Conservation (phyloP, 1,140 invertebrate genomes). For the Cherax quadricarinatus region DNA sequence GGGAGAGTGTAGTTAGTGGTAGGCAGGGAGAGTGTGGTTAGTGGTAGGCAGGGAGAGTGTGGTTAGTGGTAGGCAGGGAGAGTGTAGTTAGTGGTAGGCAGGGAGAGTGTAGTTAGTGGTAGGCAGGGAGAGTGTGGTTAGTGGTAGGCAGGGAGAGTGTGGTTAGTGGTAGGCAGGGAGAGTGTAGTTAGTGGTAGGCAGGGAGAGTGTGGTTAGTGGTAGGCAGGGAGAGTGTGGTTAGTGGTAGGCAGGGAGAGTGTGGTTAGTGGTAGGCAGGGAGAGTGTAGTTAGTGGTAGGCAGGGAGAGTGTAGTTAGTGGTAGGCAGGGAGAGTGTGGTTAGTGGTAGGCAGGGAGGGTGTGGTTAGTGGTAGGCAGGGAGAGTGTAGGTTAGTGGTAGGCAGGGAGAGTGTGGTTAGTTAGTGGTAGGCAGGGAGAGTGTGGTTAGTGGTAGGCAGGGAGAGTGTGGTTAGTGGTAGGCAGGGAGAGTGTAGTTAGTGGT, state of each 20-base stretch:
- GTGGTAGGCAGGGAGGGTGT: neutral
- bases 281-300: no score
- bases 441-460: neutral
- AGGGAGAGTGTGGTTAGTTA: neutral
- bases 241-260: constrained; percentile 8
- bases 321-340: neutral
- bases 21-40: no score
- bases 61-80: neutral
- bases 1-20: no score
- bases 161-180: neutral
- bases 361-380: neutral
- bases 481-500: neutral
- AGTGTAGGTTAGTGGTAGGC: neutral
- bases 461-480: neutral
- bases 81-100: constrained; percentile 7
- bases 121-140: constrained; percentile 18
- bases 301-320: neutral
- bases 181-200: neutral
- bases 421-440: neutral
- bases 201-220: constrained; percentile 15
- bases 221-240: neutral
- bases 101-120: neutral
- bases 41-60: neutral
- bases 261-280: constrained; percentile 24
- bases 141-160: constrained; percentile 4